phyloP scores from a whole-genome alignment of 1,140 invertebrate genomes.

The Hermetia illucens region DNA sequence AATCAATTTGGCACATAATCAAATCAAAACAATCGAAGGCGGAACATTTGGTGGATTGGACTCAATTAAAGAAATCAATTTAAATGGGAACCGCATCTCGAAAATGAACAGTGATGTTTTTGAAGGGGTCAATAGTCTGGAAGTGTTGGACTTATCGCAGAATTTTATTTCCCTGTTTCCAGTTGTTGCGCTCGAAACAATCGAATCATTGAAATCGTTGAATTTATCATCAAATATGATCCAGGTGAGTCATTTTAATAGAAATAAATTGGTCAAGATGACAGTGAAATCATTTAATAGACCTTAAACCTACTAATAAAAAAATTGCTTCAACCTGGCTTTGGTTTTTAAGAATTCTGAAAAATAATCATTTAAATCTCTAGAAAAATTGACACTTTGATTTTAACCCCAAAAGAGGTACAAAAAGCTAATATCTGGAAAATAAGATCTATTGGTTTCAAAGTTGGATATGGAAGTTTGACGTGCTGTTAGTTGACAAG shows the following conservation, averaged over 20 bases:
- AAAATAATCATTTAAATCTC: too few species aligned
- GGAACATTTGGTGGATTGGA: slow-evolving; percentile 51
- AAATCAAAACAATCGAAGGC: slow-evolving; percentile 56
- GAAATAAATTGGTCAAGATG: background rate
- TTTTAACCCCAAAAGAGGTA: too few species aligned
- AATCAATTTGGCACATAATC: slow-evolving; percentile 63
- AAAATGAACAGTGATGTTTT: slow-evolving; percentile 68
- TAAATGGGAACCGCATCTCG: slow-evolving; percentile 58
- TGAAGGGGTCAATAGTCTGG: slow-evolving; percentile 53
- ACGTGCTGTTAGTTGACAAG: too few species aligned
- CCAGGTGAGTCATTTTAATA: slow-evolving; percentile 23
- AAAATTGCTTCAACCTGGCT: background rate
- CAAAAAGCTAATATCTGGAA: too few species aligned
- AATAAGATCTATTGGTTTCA: too few species aligned
- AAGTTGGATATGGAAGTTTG: too few species aligned
- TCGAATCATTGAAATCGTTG: slow-evolving; percentile 51
- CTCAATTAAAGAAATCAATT: slow-evolving; percentile 49
- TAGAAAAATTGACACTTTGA: too few species aligned
- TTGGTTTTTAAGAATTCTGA: too few species aligned
- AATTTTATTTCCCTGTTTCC: slow-evolving; percentile 77
- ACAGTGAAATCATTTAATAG: too few species aligned
- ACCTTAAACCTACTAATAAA: background rate
- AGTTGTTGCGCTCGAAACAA: slow-evolving; percentile 51
- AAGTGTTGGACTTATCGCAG: slow-evolving; percentile 65
- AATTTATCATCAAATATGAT: slow-evolving; percentile 75